Base-by-base conservation (phyloP, 2,888 invertebrate genomes). In the Dicranocentrus wangi region DNA sequence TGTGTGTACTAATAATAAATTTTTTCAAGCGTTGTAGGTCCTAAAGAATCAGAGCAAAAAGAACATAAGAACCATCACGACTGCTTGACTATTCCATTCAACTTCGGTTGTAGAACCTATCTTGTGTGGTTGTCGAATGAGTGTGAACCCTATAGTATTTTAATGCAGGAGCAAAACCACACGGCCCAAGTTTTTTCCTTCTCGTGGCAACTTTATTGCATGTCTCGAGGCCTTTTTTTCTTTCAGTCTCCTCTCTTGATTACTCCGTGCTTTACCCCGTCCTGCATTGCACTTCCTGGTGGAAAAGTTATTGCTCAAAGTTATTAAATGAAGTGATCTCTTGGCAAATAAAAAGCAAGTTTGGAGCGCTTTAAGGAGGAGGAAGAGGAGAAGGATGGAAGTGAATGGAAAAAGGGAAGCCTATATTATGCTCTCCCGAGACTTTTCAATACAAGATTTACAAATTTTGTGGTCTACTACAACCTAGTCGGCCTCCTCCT, bases 281-380 rank as follows among this genome's bases (percentile, higher is more conserved):
- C n/a, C n/a, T n/a, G n/a, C n/a, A 55, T 60, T 21, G 60, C 27
- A 60, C 19, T 60, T 60, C 27, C 27, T 60, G 60, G 53, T n/a
- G 1, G 13, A 58, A 70, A n/a, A n/a, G 70, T 71, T 71, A 71
- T 71, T 42, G 71, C 60, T 27, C 39, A 71, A 71, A 71, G 60
- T 71, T 71, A 71, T 61, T 71, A 71, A 71, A 71, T 71, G 71
- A 71, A 71, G 71, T 71, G 71, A 71, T 71, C 71, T 71, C 71
- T 71, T 61, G 71, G 71, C 71, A 71, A 71, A 71, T 61, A 71
- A 71, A 71, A 70, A 13, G 58, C 21, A 55, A 70, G 70, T 28
- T 51, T 5, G n/a, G 7, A 53, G 53, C 15, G 60, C 3, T 8
- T 2, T 13, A 21, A 27, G 8, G 63, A 19, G 63, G 10, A 42